These are phyloP conservation scores for Gonocerus acuteangulatus DNA, from an alignment of 2,888 invertebrate species.

Conservation along the genomic window DNA sequence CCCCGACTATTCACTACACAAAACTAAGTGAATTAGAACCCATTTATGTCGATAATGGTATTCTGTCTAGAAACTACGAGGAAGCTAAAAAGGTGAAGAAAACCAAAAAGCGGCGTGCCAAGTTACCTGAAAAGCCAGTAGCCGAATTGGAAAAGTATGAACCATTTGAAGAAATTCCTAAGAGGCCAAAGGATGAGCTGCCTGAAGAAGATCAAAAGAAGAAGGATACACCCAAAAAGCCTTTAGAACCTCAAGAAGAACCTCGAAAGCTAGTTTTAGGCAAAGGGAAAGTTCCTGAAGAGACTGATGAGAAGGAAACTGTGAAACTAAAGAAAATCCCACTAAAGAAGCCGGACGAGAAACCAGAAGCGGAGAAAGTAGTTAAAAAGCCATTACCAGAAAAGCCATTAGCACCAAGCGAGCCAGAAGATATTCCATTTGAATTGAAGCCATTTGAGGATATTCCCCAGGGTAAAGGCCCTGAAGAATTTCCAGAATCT, in stretches of 20 bases:
- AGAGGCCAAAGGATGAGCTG: slow-evolving; percentile 43
- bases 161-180: slow-evolving; percentile 35
- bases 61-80: slow-evolving; percentile 40
- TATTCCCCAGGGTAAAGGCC: slow-evolving; percentile 40
- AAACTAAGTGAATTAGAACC: slow-evolving; percentile 42
- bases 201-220: slow-evolving; percentile 31
- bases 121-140: slow-evolving; percentile 37
- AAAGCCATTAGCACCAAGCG: slow-evolving; percentile 40
- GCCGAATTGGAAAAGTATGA: slow-evolving; percentile 37
- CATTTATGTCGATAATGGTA: slow-evolving; percentile 39
- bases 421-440: slow-evolving; percentile 36
- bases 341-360: slow-evolving; percentile 42
- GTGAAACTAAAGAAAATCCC: slow-evolving; percentile 50
- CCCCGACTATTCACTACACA: slow-evolving; percentile 42
- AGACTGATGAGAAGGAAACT: slow-evolving; percentile 41
- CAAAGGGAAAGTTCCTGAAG: slow-evolving; percentile 47
- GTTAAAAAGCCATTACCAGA: slow-evolving; percentile 37
- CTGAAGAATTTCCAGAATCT: slow-evolving; percentile 27
- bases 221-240: slow-evolving; percentile 27
- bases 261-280: slow-evolving; percentile 46
- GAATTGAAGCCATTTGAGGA: slow-evolving; percentile 37
- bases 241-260: slow-evolving; percentile 45
- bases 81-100: slow-evolving; percentile 40
- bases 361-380: slow-evolving; percentile 40
- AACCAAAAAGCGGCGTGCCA: slow-evolving; percentile 38